phyloP scores from a whole-genome alignment of 2,888 invertebrate species.

The Drosophila maculinotata region DNA sequence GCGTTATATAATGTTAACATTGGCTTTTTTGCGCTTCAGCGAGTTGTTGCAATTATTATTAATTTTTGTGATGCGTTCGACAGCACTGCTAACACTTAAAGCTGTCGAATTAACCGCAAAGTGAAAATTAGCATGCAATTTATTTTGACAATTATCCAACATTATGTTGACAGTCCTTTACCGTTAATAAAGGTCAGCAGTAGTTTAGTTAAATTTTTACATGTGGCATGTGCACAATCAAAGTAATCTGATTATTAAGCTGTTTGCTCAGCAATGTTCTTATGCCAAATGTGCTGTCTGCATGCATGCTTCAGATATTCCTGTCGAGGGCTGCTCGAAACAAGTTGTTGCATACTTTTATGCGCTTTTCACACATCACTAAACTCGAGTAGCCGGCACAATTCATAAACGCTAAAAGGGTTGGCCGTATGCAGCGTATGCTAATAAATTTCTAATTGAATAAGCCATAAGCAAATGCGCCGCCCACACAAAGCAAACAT shows the following conservation, averaged over 20 bases:
- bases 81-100: background rate
- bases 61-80: background rate
- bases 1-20: no score
- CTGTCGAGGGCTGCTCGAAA: conserved; percentile 7
- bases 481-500: conserved; percentile 3
- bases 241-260: conserved; percentile 2
- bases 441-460: conserved; percentile 74
- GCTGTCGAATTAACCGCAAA: background rate
- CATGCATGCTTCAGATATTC: conserved; percentile 1
- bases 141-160: background rate
- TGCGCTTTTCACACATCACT: conserved; percentile 45
- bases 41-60: background rate
- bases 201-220: background rate
- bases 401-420: conserved; percentile 42
- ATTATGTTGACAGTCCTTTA: background rate
- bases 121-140: no score
- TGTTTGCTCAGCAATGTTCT: background rate
- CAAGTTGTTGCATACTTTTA: conserved; percentile 44
- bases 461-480: conserved; percentile 60
- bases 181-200: background rate
- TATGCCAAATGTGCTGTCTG: background rate
- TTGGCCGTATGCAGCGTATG: conserved; percentile 41
- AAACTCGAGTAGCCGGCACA: conserved; percentile 37
- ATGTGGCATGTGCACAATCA: background rate
- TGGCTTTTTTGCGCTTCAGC: background rate